Base-by-base conservation (phyloP, 1,140 invertebrate genomes). In the Cydia splendana region DNA sequence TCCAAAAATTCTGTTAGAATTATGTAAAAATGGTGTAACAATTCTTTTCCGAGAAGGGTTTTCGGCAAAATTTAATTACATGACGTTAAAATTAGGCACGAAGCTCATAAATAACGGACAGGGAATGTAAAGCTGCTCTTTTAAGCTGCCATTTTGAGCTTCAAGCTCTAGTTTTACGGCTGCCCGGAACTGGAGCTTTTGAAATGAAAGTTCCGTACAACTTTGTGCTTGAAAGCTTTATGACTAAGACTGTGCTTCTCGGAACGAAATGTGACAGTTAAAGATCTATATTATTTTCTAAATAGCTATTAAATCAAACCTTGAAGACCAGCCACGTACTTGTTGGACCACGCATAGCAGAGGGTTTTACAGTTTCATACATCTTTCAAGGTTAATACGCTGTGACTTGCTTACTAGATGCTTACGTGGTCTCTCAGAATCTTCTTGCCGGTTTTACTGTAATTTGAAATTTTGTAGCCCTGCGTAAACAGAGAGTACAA, bases 191-290 rank as follows among this genome's bases (percentile, higher is more conserved):
- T 24, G 18, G 53, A 53, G 57, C 57, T 62, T 24, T 62, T 62
- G 57, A 62, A 62, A 62, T 62, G 57, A 62, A 62, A 24, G 57
- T 62, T 62, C 20, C 7, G 57, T 62, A 62, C 57, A 62, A 62
- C 57, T 62, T 62, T 24, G 53, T 9, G 57, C 20, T 62, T 62
- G 57, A 62, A 62, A 62, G 57, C 57, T 62, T 62, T 62, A 62
- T 62, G 57, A 62, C 57, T 4, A 53, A 51, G n/a, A n/a, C 51
- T 53, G 51, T 53, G 20, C 20, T 24, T 0, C 18, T 12, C 24
- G 18, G 18, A 62, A 62, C 57, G 2, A 62, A 62, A 62, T 62
- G 57, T 20, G 9, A 62, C n/a, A 53, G 51, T 4, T n/a, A 53
- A 53, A 24, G 24, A 2, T 4, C 13, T 53, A 1, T 62, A 1